These are phyloP conservation scores for Diadumene lineata DNA, from an alignment of 92 coral and sea anemone genomes.

Conservation along the genomic window DNA sequence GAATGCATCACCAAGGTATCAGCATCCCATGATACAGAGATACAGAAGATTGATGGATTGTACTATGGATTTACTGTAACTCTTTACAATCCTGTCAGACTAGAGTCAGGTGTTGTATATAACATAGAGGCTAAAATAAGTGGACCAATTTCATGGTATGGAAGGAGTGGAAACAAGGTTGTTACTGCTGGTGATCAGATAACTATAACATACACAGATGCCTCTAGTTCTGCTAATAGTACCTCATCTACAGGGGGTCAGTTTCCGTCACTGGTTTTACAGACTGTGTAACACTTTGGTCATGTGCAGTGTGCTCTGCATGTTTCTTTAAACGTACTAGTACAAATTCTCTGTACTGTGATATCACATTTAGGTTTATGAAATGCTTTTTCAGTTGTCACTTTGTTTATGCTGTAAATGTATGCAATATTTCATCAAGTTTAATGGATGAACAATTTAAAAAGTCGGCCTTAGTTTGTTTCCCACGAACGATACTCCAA, in stretches of 20 bases:
- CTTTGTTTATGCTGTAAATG: too few relatives aligned
- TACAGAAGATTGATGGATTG: neutral
- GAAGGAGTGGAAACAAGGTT: neutral
- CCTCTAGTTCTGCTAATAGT: neutral
- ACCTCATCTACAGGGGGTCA: neutral
- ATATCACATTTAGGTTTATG: too few relatives aligned
- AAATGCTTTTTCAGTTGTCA: too few relatives aligned
- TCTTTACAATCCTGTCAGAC: neutral
- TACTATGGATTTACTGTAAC: neutral
- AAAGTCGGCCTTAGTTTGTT: too few relatives aligned
- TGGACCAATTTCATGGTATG: neutral
- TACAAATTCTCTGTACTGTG: too few relatives aligned
- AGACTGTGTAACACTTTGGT: neutral
- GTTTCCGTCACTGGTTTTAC: neutral
- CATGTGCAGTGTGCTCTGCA: neutral
- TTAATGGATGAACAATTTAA: too few relatives aligned
- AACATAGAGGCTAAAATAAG: neutral
- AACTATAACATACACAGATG: neutral
- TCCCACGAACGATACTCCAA: too few relatives aligned
- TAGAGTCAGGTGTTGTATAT: neutral
- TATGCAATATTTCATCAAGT: too few relatives aligned
- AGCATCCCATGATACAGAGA: neutral
- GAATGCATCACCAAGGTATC: neutral
- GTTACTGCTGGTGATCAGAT: neutral
- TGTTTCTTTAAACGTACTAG: too few relatives aligned